Conservation (phyloP, 2,797 vertebrate genomes). For the Aulostomus chinensis region DNA sequence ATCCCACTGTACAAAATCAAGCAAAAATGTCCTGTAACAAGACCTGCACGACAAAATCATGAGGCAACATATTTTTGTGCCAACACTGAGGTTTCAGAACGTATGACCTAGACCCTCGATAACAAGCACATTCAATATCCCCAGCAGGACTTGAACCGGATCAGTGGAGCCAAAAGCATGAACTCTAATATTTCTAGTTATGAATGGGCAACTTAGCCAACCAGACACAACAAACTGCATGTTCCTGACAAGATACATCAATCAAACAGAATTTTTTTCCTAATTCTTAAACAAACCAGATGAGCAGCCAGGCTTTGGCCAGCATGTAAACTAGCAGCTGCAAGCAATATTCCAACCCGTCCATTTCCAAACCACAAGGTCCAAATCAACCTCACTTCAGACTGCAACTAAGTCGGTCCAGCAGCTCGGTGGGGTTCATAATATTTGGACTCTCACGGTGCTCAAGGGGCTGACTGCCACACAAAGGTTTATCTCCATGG, state of each 20-base stretch:
- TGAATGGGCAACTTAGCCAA: no score
- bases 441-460: not conserved
- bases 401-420: not conserved
- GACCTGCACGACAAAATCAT: no score
- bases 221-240: no score
- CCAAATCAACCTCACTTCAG: constrained; percentile 20
- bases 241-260: not conserved
- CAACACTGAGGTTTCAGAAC: no score
- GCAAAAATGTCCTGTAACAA: no score
- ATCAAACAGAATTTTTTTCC: not conserved
- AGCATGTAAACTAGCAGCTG: constrained; percentile 27
- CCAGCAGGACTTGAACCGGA: no score
- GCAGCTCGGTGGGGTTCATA: not conserved
- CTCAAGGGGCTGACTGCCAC: not conserved
- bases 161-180: no score
- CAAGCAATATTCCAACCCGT: constrained; percentile 8
- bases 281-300: constrained; percentile 1
- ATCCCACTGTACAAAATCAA: no score
- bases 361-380: constrained; percentile 20
- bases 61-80: no score
- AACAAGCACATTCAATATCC: no score
- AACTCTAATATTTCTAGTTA: no score
- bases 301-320: constrained; percentile 4
- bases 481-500: constrained; percentile 12
- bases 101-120: no score